Evolutionary conservation across 2,113 vertebrate genomes (phyloP).

Genomic region (Seriola quinqueradiata): DNA sequence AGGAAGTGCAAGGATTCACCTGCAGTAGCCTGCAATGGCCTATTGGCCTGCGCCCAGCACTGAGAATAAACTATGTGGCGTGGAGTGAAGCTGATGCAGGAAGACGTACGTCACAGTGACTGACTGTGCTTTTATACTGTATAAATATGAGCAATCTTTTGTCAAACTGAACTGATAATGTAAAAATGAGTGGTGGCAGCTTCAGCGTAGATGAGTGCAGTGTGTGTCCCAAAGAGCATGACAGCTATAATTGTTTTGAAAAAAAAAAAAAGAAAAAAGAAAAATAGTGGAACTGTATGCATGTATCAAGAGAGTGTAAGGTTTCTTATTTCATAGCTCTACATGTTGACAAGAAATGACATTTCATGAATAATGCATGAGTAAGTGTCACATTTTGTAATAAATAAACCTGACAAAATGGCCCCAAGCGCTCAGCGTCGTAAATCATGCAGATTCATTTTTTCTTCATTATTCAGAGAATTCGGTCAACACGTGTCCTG

Average conservation of each 20-base stretch:
- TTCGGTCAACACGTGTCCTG: conserved; percentile 20
- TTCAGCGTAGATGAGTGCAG: not conserved
- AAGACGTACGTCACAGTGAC: not conserved
- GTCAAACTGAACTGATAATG: conserved; percentile 4
- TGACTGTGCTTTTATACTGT: not conserved
- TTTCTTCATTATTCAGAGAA: conserved; percentile 26
- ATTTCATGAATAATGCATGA: conserved; percentile 44
- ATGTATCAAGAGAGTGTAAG: not conserved
- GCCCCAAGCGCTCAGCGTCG: not conserved
- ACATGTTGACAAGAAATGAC: not conserved
- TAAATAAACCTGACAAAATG: conserved; percentile 43
- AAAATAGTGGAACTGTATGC: not conserved
- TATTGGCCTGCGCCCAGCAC: conserved; percentile 20
- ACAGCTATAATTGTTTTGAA: not conserved
- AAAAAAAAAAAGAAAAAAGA: not conserved
- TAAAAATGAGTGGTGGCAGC: not conserved
- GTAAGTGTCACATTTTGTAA: not conserved
- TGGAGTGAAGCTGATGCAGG: not conserved
- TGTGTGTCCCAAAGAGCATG: not conserved
- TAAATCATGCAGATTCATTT: conserved; percentile 24
- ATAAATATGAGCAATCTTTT: not conserved
- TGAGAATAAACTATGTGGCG: conserved; percentile 14
- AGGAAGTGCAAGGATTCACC: conserved; percentile 57
- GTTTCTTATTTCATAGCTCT: not conserved
- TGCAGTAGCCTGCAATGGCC: conserved; percentile 47